Percentiles rank a stretch among this genome's conserved stretches.
phyloP scores from a whole-genome alignment of 2,113 vertebrate species.

The Plecotus auritus region DNA sequence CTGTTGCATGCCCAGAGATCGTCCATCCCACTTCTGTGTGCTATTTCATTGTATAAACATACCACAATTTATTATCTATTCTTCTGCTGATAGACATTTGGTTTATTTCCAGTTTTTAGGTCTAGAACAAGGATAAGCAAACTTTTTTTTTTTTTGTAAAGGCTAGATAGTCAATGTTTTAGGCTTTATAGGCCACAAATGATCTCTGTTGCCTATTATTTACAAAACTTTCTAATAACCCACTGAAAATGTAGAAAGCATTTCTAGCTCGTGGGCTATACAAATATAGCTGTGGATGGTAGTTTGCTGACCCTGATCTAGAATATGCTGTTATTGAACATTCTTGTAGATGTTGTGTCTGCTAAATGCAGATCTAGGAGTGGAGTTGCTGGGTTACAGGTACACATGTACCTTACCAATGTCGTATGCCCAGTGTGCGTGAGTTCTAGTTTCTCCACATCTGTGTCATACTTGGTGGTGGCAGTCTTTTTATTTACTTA shows the following conservation, averaged over 20 bases:
- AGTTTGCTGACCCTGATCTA: neutral
- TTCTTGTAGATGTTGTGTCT: neutral
- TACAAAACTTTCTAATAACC: neutral
- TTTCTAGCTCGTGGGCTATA: neutral
- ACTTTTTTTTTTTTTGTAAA: neutral
- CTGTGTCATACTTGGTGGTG: neutral
- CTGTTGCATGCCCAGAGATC: neutral
- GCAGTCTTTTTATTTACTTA: neutral
- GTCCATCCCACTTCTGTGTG: neutral
- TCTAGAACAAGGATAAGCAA: neutral
- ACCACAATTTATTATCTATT: neutral
- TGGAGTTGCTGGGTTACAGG: neutral
- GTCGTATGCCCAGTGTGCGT: fast-evolving
- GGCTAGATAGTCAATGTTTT: neutral
- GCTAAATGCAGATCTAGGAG: neutral
- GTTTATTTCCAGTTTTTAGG: neutral
- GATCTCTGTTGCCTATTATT: neutral
- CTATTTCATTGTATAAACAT: neutral
- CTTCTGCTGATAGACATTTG: neutral
- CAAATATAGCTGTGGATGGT: neutral
- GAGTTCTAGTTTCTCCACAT: neutral
- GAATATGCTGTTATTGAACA: neutral
- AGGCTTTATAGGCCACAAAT: neutral
- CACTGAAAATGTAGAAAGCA: neutral
- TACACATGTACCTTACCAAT: neutral